These are phyloP conservation scores for Balaenoptera acutorostrata DNA, from an alignment of 2,113 vertebrate species.

Conservation along the genomic window DNA sequence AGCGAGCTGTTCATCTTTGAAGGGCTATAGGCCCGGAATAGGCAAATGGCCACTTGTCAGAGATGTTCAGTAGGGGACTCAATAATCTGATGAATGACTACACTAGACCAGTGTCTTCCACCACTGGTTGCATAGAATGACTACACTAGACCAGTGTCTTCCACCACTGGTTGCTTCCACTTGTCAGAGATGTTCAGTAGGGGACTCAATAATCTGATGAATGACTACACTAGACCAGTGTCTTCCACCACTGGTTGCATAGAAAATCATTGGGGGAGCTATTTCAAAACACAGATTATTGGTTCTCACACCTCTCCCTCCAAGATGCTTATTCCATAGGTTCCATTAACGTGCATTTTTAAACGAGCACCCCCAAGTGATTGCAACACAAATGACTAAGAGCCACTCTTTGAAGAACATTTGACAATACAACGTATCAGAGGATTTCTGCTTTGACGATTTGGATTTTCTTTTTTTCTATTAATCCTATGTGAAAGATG, in stretches of 20 bases:
- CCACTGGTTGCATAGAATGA: too few relatives aligned
- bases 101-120: neutral
- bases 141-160: too few relatives aligned
- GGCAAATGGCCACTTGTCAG: slow-evolving; percentile 27
- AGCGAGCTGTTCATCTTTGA: neutral
- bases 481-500: neutral
- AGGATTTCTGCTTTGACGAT: neutral
- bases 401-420: neutral
- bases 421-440: neutral
- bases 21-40: neutral
- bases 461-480: neutral
- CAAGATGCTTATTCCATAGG: neutral
- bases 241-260: neutral
- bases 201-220: slow-evolving; percentile 8
- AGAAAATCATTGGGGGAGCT: neutral
- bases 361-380: neutral
- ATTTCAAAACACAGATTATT: slow-evolving; percentile 7
- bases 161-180: too few relatives aligned
- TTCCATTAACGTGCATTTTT: slow-evolving; percentile 1
- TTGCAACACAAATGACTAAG: neutral
- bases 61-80: neutral
- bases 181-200: slow-evolving; percentile 26
- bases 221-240: neutral
- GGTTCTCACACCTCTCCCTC: neutral
- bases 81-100: slow-evolving; percentile 9